A percentile compares a stretch with the other conserved stretches of the same genome.
These are phyloP conservation scores for Champsocephalus gunnari DNA, from an alignment of 2,797 vertebrate genomes.

Conservation along the genomic window DNA sequence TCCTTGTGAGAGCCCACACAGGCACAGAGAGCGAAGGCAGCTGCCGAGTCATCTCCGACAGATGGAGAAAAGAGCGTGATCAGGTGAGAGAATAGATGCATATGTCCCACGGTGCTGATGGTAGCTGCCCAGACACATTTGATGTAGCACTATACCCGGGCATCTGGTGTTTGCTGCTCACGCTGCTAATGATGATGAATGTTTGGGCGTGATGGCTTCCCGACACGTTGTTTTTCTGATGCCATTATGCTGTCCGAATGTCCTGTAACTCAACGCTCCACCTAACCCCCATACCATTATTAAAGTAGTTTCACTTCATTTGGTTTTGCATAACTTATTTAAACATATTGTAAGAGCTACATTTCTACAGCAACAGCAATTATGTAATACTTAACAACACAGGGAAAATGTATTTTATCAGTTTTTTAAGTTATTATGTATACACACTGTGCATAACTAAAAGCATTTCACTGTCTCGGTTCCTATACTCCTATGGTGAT, in stretches of 20 bases:
- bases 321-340: slow-evolving; percentile 2
- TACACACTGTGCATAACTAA: not conserved
- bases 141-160: slow-evolving; percentile 52
- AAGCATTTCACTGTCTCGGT: not conserved
- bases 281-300: not conserved
- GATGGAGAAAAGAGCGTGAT: slow-evolving; percentile 65
- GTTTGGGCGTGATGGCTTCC: slow-evolving; percentile 52
- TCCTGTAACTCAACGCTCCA: not conserved
- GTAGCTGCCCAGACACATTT: slow-evolving; percentile 63
- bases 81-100: slow-evolving; percentile 74
- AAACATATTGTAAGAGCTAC: not conserved
- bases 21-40: slow-evolving; percentile 42
- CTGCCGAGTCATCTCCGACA: slow-evolving; percentile 69
- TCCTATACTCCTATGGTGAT: not conserved
- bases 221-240: slow-evolving; percentile 31
- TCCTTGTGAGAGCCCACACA: slow-evolving; percentile 42
- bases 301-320: not conserved
- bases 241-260: slow-evolving; percentile 16
- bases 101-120: slow-evolving; percentile 64
- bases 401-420: not conserved
- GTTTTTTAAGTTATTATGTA: not conserved
- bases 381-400: not conserved
- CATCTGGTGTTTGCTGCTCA: slow-evolving; percentile 74
- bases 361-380: not conserved
- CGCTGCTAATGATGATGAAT: slow-evolving; percentile 81